Conservation (phyloP, 2,888 invertebrate genomes). For the Lycocerus yunnanus region DNA sequence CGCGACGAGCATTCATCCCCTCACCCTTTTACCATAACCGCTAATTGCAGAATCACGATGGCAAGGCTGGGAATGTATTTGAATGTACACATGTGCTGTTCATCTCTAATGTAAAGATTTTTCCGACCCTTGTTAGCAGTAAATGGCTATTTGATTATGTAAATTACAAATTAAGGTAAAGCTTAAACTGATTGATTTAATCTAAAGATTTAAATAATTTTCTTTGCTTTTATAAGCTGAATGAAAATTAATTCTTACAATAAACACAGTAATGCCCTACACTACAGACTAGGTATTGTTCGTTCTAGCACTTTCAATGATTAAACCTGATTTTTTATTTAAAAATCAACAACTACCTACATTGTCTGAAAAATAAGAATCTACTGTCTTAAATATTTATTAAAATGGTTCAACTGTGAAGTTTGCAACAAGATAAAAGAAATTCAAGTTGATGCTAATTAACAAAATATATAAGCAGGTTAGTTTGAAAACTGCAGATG, state of each 20-base stretch:
- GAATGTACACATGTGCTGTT: constrained; percentile 38
- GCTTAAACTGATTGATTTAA: background rate
- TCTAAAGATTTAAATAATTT: background rate
- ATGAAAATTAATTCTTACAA: background rate
- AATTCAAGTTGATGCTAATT: background rate
- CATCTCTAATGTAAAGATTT: constrained; percentile 33
- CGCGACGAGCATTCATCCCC: constrained; percentile 35
- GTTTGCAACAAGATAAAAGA: background rate
- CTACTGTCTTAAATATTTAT: background rate
- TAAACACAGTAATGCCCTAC: background rate
- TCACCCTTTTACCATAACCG: constrained; percentile 31
- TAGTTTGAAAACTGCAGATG: no score
- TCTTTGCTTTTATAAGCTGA: background rate
- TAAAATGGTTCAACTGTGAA: background rate
- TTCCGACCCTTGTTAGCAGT: constrained; percentile 26
- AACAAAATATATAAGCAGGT: no score
- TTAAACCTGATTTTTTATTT: background rate
- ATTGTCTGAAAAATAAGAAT: background rate
- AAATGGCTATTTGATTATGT: constrained; percentile 32
- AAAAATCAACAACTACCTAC: background rate
- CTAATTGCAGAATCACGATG: constrained; percentile 39
- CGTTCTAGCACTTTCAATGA: background rate
- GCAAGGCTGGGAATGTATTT: constrained; percentile 38
- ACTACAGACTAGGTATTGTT: background rate
- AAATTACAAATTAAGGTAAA: background rate